Evolutionary conservation across 2,888 invertebrate genomes (phyloP).

Genomic region (Noctua pronuba): DNA sequence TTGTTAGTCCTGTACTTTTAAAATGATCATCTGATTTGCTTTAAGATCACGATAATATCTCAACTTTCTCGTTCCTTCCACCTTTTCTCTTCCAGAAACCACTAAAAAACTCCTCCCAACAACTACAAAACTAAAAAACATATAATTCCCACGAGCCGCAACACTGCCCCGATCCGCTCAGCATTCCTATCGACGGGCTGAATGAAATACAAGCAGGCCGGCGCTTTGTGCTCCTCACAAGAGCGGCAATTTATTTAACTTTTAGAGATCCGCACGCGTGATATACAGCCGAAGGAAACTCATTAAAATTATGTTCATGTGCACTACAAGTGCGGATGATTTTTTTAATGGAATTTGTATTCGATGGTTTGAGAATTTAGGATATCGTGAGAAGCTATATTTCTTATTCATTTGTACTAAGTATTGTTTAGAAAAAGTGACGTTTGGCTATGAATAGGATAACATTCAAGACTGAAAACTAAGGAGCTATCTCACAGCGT

Average conservation of each 20-base stretch:
- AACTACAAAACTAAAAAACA: too few relatives aligned
- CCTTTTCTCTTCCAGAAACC: too few relatives aligned
- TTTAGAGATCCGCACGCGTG: conserved; percentile 69
- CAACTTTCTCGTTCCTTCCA: too few relatives aligned
- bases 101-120: too few relatives aligned
- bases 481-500: background rate
- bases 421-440: background rate
- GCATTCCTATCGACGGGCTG: conserved; percentile 76
- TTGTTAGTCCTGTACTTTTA: too few relatives aligned
- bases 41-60: too few relatives aligned
- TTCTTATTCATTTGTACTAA: background rate
- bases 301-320: conserved; percentile 60
- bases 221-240: conserved; percentile 71
- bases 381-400: conserved; percentile 11
- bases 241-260: conserved; percentile 75
- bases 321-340: conserved; percentile 19
- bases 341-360: conserved; percentile 8
- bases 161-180: conserved; percentile 50
- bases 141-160: conserved; percentile 17
- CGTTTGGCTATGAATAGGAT: background rate
- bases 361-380: conserved; percentile 2
- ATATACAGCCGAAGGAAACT: conserved; percentile 61
- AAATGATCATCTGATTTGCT: too few relatives aligned
- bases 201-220: conserved; percentile 80
- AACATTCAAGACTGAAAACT: background rate